Base-by-base conservation (phyloP, 2,113 vertebrate species). In the Acrocephalus arundinaceus region DNA sequence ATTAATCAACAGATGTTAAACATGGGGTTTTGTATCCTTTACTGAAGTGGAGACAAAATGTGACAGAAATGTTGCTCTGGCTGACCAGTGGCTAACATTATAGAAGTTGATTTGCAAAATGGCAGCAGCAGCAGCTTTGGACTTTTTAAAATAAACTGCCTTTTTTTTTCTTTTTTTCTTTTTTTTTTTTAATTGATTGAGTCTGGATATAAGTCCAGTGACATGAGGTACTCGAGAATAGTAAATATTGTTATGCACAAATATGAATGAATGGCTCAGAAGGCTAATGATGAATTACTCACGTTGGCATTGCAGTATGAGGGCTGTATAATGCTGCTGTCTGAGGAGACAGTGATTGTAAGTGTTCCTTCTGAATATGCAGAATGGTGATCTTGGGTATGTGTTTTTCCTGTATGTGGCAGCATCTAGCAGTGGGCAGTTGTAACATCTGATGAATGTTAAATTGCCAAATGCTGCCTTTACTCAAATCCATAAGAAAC, bases 401-500 rank as follows among this genome's bases (percentile, higher is more conserved):
- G 33, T 37, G 1, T 43, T 97, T 90, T 55, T 52, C 31, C 35
- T 65, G 62, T 48, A 20, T 0, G 0, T 75, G 73, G 74, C 76
- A 75, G 46, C 45, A 13, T 81, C 80, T 63, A 72, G 66, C 65
- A 92, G 85, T 91, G 93, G 91, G 88, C 83, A 92, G 21, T 55
- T 81, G 37, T 35, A 59, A 16, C 20, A 48, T 72, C 58, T 52
- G 35, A 57, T 70, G 22, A 67, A 89, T 46, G 46, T 82, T 94
- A 87, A 93, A 62, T 94, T 86, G 76, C 55, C 65, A 49, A 78
- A 59, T 45, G 22, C 76, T 88, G 93, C 23, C 45, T 96, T 87
- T 65, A 33, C 65, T 95, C 39, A 45, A 89, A 63, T 76, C 76
- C 23, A 4, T 94, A 92, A 94, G 88, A 91, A 96, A 84, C 46